Evolutionary conservation across 2,888 invertebrate genomes (phyloP), one percentile per base, ranked within the genome.

Genomic region (Meteorus colon): DNA sequence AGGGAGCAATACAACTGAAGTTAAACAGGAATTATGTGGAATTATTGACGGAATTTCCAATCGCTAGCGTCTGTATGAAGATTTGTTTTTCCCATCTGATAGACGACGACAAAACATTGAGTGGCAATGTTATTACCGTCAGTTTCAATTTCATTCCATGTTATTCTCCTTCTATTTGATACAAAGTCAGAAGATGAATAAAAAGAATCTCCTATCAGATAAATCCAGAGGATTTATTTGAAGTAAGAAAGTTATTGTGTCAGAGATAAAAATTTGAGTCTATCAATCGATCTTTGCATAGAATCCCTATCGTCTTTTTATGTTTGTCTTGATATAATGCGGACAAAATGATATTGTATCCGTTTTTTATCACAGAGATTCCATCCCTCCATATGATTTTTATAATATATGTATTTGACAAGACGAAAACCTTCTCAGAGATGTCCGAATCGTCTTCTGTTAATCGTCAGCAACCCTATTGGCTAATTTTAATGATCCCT

Each of bases 21-120:
- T 55, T 19, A 69, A 55, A 55, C 27, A 55, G 19, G 69, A 69
- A 51, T n/a, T 10, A 24, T 45, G 31, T 31, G 19, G 29, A 19
- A 6, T 19, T n/a, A 3, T 14, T 55, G 29, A 69, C 6, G 55
- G 55, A 14, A 67, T 19, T n/a, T 55, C 31, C 31, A 19, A 51
- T 31, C 31, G 69, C 69, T 51, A 69, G 69, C 48, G 55, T 48
- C 14, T 45, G 37, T 41, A 6, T 48, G 14, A 5, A 6, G 1
- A 31, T 62, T 12, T 29, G 12, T n/a, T 12, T 12, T 12, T 27
- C 16, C 12, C 27, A 29, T 6, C 29, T 10, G 31, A 4, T 62
- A 16, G 16, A 62, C n/a, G 16, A 29, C 14, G 1, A 62, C n/a
- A 29, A 29, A 29, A 62, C 29, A 62, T 62, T 29, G 12, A 2